A percentile compares a stretch with the other conserved stretches of the same genome.
These are phyloP conservation scores for Papilio xuthus DNA, from an alignment of 1,140 invertebrate species.

Conservation along the genomic window DNA sequence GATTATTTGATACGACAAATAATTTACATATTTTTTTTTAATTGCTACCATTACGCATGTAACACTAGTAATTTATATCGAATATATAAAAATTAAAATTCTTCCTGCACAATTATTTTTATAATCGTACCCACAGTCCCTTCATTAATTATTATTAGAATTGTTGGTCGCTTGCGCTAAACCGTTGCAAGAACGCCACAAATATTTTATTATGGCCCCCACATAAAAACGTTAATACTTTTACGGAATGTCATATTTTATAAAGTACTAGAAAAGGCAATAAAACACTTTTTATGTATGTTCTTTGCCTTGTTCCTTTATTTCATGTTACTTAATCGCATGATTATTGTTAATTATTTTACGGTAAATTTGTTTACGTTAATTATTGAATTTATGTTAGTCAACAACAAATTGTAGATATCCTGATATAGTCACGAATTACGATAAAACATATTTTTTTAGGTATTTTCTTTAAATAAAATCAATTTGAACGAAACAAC, in stretches of 20 bases:
- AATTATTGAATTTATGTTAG: slow-evolving; percentile 7
- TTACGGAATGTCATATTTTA: slow-evolving; percentile 36
- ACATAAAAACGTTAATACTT: slow-evolving; percentile 31
- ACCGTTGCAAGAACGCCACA: slow-evolving; percentile 20
- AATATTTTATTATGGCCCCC: slow-evolving; percentile 30
- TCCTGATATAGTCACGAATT: background rate
- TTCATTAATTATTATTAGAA: slow-evolving; percentile 36
- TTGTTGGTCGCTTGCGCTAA: background rate
- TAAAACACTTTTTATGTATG: slow-evolving; percentile 8
- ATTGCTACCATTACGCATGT: slow-evolving; percentile 32
- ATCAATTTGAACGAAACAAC: background rate
- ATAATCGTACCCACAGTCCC: slow-evolving; percentile 8
- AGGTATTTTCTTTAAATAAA: background rate
- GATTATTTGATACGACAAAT: background rate
- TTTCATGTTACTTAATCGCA: slow-evolving; percentile 4
- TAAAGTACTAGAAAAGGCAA: slow-evolving; percentile 7
- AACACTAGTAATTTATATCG: slow-evolving; percentile 25
- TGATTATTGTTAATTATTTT: background rate
- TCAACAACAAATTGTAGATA: no score
- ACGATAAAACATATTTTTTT: background rate
- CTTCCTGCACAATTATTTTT: slow-evolving; percentile 33
- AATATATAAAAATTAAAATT: slow-evolving; percentile 40
- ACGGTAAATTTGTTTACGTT: background rate
- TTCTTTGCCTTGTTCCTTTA: slow-evolving; percentile 8
- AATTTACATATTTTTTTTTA: slow-evolving; percentile 29